These are phyloP conservation scores for Ceryle rudis DNA, from an alignment of 2,797 vertebrate genomes.

Conservation along the genomic window DNA sequence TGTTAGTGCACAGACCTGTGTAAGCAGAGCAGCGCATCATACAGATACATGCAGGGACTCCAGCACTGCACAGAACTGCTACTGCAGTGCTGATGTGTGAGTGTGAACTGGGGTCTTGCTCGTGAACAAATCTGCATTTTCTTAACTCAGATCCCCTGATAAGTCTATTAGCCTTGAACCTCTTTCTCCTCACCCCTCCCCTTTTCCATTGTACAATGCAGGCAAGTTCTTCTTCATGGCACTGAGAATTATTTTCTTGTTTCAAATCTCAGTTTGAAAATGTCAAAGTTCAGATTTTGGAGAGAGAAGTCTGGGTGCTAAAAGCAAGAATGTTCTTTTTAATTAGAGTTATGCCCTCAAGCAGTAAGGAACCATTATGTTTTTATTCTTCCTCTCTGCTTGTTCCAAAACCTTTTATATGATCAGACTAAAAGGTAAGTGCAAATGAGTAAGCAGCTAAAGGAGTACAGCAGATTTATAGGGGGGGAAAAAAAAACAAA, in stretches of 20 bases:
- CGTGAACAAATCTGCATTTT: not conserved
- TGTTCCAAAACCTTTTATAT: slow-evolving; percentile 64
- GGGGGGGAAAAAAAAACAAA: not conserved
- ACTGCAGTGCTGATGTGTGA: accelerated
- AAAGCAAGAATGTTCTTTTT: slow-evolving; percentile 70
- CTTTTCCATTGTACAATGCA: not conserved
- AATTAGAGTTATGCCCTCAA: slow-evolving; percentile 68
- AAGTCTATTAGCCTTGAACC: slow-evolving; percentile 25
- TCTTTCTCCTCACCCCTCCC: not conserved
- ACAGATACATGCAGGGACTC: not conserved
- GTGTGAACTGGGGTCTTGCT: not conserved
- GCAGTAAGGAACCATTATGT: slow-evolving; percentile 63
- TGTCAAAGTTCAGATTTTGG: slow-evolving; percentile 69
- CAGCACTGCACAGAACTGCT: accelerated
- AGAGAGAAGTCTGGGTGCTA: slow-evolving; percentile 46
- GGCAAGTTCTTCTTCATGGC: not conserved
- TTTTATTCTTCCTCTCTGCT: slow-evolving; percentile 68
- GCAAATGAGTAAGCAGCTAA: slow-evolving; percentile 59
- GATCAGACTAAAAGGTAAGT: slow-evolving; percentile 66
- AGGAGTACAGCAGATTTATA: slow-evolving; percentile 47
- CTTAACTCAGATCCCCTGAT: not conserved
- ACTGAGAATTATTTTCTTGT: slow-evolving; percentile 57
- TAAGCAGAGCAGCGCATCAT: accelerated
- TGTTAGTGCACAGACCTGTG: accelerated
- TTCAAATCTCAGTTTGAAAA: slow-evolving; percentile 73